phyloP scores from a whole-genome alignment of 2,113 vertebrate species.

The Prolemur simus region DNA sequence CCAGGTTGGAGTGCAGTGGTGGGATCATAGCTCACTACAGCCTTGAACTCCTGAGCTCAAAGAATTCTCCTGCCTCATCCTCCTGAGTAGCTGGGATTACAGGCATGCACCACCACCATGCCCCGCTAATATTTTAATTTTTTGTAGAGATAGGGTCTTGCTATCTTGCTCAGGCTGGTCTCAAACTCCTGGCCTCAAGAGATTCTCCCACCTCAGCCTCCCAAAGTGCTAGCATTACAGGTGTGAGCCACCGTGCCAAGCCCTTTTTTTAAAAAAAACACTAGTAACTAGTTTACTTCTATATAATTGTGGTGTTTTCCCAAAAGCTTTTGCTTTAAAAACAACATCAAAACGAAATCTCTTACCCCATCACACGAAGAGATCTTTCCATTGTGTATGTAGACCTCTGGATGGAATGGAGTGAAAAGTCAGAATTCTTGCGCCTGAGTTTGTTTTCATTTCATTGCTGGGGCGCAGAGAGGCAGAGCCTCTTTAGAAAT shows the following conservation, averaged over 20 bases:
- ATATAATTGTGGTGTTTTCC: not conserved
- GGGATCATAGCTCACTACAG: not conserved
- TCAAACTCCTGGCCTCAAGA: not conserved
- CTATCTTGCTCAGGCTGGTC: not conserved
- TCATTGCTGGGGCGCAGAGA: too few relatives aligned
- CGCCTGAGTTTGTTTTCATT: not conserved
- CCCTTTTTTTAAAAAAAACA: not conserved
- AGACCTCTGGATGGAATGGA: not conserved
- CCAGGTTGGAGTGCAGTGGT: not conserved
- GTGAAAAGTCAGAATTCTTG: not conserved
- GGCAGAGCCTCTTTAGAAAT: not conserved
- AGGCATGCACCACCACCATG: accelerated
- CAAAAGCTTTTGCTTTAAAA: not conserved
- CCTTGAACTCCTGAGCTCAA: not conserved
- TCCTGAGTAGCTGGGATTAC: not conserved
- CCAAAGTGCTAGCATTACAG: not conserved
- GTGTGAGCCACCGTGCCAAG: not conserved
- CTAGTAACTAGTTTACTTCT: not conserved
- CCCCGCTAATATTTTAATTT: not conserved
- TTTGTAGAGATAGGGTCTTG: too few relatives aligned
- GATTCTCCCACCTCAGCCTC: not conserved
- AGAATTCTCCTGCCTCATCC: not conserved
- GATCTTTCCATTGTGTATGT: not conserved
- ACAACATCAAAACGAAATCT: not conserved
- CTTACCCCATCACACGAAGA: not conserved